Evolutionary conservation across 2,113 vertebrate species (phyloP).

Genomic region (Sisor rabdophorus): DNA sequence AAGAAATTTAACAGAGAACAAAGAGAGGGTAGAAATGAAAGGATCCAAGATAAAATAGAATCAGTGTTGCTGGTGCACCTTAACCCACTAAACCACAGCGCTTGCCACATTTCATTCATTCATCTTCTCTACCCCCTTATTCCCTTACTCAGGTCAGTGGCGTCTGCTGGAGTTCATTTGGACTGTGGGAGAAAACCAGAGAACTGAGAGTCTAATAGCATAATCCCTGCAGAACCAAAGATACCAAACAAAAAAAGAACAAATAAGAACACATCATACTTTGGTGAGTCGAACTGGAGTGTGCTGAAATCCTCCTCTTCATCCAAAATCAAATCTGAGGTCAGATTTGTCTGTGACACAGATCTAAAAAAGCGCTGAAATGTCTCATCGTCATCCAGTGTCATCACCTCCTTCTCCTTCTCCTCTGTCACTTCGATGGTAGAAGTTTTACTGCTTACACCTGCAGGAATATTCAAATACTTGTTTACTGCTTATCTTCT

Average conservation of each 20-base stretch:
- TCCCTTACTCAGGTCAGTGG: too few relatives aligned
- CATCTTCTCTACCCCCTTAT: too few relatives aligned
- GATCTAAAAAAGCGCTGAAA: conserved; percentile 70
- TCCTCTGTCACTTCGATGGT: conserved; percentile 72
- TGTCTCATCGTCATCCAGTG: conserved; percentile 70
- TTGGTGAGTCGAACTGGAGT: conserved; percentile 63
- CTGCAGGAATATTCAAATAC: conserved; percentile 48
- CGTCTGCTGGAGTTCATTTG: too few relatives aligned
- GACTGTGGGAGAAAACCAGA: too few relatives aligned
- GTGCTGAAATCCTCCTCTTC: conserved; percentile 67
- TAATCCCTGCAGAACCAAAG: neutral
- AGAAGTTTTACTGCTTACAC: conserved; percentile 57
- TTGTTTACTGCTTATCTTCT: neutral
- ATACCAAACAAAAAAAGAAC: neutral
- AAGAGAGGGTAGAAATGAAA: too few relatives aligned
- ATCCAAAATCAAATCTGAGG: conserved; percentile 49
- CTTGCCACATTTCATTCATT: too few relatives aligned
- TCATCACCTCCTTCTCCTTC: conserved; percentile 75
- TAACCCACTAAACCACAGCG: too few relatives aligned
- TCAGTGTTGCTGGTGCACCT: too few relatives aligned
- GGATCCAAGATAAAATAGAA: too few relatives aligned
- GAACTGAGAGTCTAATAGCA: too few relatives aligned
- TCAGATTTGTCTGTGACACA: conserved; percentile 49
- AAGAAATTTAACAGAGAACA: too few relatives aligned
- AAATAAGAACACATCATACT: conserved; percentile 51